Base-by-base conservation (phyloP, 2,888 invertebrate species). In the Magallana nippona region DNA sequence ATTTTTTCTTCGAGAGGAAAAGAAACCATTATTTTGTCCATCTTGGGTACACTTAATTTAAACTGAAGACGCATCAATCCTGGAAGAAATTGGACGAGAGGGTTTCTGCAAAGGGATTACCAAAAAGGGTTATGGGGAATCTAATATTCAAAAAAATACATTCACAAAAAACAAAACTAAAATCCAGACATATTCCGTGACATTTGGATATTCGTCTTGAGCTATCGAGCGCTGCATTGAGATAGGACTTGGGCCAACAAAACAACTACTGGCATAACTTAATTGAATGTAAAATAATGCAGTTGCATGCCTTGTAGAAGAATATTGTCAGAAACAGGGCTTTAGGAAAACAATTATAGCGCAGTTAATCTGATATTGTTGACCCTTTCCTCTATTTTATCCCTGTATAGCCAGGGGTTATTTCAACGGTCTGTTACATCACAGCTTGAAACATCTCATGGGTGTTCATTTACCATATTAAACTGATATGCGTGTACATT, bases 41-140 rank as follows among this genome's bases (percentile, higher is more conserved):
- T 83, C 83, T 57, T 79, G 81, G 81, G 81, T 84, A 78, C 77
- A 81, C 84, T 84, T 84, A 81, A 81, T 84, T 84, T 83, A 56
- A 78, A 55, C 27, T 2, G 58, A 71, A 55, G 56, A 55, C 55
- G 78, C 60, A 81, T 78, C 81, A 77, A 78, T 55, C 55, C 62
- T 58, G 44, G 60, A 58, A 27, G 81, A 81, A 84, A 79, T 60
- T 80, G 32, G 56, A 71, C 56, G 27, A 55, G 71, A 80, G 57
- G 27, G 77, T 71, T 80, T 15, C 71, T 32, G 55, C 63, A 81
- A 80, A 80, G 60, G 71, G 15, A 77, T 83, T 81, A 82, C 55
- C 82, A 55, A 71, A 82, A 55, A 60, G 44, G 82, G 63, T 27
- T 22, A 22, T 27, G 27, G 13, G 71, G 71, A 71, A 27, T 8